Evolutionary conservation across 1,140 invertebrate species (phyloP), one percentile per base, ranked within the genome.

Genomic region (Nasonia longicornis): DNA sequence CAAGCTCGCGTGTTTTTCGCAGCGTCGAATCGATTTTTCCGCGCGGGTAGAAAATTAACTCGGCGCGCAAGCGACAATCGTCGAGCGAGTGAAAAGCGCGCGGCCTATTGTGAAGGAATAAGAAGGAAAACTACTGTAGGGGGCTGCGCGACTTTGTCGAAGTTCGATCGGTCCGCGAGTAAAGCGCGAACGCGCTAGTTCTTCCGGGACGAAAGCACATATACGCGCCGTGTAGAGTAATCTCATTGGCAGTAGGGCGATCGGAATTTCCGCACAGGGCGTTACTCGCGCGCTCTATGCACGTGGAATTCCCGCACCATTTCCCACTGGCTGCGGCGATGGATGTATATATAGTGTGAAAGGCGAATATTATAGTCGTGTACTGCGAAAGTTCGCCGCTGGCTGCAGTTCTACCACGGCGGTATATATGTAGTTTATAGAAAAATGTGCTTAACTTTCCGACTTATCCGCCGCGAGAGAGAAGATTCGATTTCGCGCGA

Each of bases 391-490:
- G 52, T 52, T 72, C 3, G 2, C 16, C 16, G n/a, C 31, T 20
- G 35, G 58, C 20, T 26, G 20, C 52, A 7, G 52, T 16, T 20
- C 1, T n/a, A 58, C 52, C 16, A 4, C 20, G 16, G 16, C 52
- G 16, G 52, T 58, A 58, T 58, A 58, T 22, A 58, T 35, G 31
- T n/a, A 58, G 52, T 58, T n/a, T n/a, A 67, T 66, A 8, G 64
- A 69, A 31, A 67, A 77, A 77, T 69, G 42, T 66, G 64, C 64
- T 42, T 48, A 77, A 77, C 64, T 77, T 77, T 77, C 38, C 75
- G 64, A 10, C 10, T 77, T 66, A 77, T 66, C 16, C 16, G 2
- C 2, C 52, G 31, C 14, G 52, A 11, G 63, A 69, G 75, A 69
- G 75, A 31, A 63, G 20, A 64, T 58, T n/a, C 58, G 29, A 58